These are phyloP conservation scores for Anguilla pacifica DNA, from an alignment of 2,797 vertebrate genomes.

Conservation along the genomic window DNA sequence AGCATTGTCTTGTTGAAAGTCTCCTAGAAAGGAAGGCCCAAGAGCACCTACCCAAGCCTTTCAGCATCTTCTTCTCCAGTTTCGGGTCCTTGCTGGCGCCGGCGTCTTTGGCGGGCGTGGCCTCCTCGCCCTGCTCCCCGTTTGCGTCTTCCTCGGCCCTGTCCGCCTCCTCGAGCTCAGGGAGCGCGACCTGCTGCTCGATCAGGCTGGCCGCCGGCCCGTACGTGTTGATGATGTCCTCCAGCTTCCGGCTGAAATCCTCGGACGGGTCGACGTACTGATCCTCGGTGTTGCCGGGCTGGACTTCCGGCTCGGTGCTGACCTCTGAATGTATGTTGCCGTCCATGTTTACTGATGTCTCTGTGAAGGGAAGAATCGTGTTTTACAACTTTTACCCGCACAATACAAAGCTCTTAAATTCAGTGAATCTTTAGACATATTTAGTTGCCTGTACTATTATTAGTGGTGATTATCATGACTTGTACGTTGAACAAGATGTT, in stretches of 20 bases:
- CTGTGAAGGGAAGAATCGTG: constrained; percentile 1
- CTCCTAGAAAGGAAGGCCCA: neutral
- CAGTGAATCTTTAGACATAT: neutral
- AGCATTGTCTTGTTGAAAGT: neutral
- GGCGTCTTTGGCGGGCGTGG: constrained; percentile 36
- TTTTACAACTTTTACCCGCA: neutral
- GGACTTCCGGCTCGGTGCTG: constrained; percentile 52
- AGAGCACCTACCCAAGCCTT: constrained; percentile 72
- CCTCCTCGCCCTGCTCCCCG: constrained; percentile 56
- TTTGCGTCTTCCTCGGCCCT: constrained; percentile 68
- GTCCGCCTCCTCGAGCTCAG: constrained; percentile 52
- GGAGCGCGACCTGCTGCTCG: constrained; percentile 54
- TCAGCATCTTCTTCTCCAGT: constrained; percentile 76
- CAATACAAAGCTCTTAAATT: neutral
- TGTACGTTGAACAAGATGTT: neutral
- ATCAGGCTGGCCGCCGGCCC: constrained; percentile 63
- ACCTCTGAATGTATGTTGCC: constrained; percentile 61
- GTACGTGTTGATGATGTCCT: constrained; percentile 85
- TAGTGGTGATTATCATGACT: neutral
- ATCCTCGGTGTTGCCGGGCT: constrained; percentile 39
- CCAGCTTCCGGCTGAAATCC: constrained; percentile 79
- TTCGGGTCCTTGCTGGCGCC: constrained; percentile 72
- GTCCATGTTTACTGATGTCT: constrained; percentile 73
- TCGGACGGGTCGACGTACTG: constrained; percentile 68
- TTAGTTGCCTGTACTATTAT: neutral